Base-by-base conservation (phyloP, 2,888 invertebrate species). In the Zygogramma bicolorata region DNA sequence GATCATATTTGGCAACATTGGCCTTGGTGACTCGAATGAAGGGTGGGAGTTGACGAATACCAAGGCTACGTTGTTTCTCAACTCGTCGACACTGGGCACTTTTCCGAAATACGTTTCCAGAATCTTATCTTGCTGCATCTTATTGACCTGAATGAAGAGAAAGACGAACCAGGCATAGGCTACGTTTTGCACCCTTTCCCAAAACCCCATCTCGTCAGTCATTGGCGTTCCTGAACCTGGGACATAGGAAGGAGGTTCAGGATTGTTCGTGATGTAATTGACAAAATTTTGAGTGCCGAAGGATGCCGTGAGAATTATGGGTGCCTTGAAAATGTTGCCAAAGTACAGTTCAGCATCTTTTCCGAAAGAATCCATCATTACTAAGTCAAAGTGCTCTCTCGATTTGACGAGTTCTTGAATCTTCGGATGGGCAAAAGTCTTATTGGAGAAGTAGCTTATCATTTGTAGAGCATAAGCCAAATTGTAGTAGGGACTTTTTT, bases 281-380 rank as follows among this genome's bases (percentile, higher is more conserved):
- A 78, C 79, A 38, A 77, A 76, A 3, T 76, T 49, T 4, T 76
- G 77, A 15, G 79, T 78, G 61, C 84, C 85, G 42, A 85, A 46
- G 1, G 86, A 84, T n/a, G 79, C 72, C 3, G 86, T 73, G 1
- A 83, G 85, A 59, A 86, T 83, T 34, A 84, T 78, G 0, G 86
- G 86, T 68, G 81, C 81, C 5, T 84, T 77, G 69, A 84, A 85
- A 57, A 79, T 74, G 75, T 82, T 79, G 15, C 80, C 78, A 70
- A 85, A 84, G 65, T 79, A 76, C 70, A 80, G 77, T 3, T 79
- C 76, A 0, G 83, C 82, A 15, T 79, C 71, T 20, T 81, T 76
- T 7, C 79, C 80, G n/a, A 46, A 18, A 15, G 15, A 46, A 5
- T 86, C 85, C 5, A 83, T 75, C 62, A 86, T 82, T 1, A 86